These are phyloP conservation scores for Sapayoa aenigma DNA, from an alignment of 2,113 vertebrate species.

Conservation along the genomic window DNA sequence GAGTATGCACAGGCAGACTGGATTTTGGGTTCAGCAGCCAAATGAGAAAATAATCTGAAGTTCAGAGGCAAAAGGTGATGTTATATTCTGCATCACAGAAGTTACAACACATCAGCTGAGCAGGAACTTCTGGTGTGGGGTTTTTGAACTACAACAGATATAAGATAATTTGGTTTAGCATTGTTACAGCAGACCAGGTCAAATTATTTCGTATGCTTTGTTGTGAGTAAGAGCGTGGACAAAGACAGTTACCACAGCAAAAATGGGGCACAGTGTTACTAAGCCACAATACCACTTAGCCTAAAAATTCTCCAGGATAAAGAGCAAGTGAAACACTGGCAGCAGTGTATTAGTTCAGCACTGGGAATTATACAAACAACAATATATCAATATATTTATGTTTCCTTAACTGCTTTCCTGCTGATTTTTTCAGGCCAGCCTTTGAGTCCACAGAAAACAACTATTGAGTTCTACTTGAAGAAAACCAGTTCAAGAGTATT, in stretches of 20 bases:
- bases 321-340: not conserved
- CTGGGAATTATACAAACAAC: not conserved
- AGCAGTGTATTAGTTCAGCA: not conserved
- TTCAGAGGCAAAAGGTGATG: not conserved
- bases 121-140: not conserved
- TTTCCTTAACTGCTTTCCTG: not conserved
- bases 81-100: fast-evolving
- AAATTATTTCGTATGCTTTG: not conserved
- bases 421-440: not conserved
- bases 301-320: not conserved
- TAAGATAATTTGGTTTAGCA: not conserved
- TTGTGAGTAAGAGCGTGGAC: not conserved
- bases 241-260: not conserved
- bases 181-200: not conserved
- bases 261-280: not conserved
- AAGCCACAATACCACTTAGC: not conserved
- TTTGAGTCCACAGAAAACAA: not conserved
- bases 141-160: fast-evolving
- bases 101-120: not conserved
- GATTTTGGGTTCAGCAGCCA: not conserved
- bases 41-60: not conserved
- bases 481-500: not conserved
- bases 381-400: not conserved
- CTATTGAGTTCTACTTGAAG: not conserved
- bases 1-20: not conserved